phyloP scores from a whole-genome alignment of 2,113 vertebrate genomes.

The Dicaeum eximium region DNA sequence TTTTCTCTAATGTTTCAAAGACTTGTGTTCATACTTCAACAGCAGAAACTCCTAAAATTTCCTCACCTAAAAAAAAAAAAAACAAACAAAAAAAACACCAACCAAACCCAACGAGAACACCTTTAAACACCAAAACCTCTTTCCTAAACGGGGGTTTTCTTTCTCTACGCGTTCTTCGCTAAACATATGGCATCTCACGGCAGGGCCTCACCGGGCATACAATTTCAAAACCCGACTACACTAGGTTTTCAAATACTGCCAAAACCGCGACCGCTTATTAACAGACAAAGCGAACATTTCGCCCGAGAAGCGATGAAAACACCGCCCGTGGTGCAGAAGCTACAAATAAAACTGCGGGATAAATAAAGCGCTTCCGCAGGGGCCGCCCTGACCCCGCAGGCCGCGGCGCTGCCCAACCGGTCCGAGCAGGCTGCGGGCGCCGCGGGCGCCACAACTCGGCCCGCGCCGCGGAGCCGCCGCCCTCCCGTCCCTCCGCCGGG shows the following conservation, averaged over 20 bases:
- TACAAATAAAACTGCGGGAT: not conserved
- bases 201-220: not conserved
- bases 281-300: not conserved
- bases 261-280: not conserved
- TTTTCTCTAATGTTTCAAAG: not conserved
- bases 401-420: not conserved
- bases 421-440: not conserved
- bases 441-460: not conserved
- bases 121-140: not conserved
- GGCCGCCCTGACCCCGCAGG: not conserved
- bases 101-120: fast-evolving
- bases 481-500: not conserved
- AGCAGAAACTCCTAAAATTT: not conserved
- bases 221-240: not conserved
- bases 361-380: not conserved
- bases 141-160: fast-evolving
- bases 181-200: not conserved
- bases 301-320: not conserved
- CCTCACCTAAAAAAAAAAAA: not conserved
- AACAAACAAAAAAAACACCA: no score
- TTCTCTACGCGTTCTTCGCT: no score
- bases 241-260: fast-evolving
- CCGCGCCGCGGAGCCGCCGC: not conserved
- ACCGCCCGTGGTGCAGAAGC: not conserved
- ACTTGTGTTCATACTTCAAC: not conserved